Evolutionary conservation across 2,797 vertebrate genomes (phyloP).

Genomic region (Amblyraja radiata): DNA sequence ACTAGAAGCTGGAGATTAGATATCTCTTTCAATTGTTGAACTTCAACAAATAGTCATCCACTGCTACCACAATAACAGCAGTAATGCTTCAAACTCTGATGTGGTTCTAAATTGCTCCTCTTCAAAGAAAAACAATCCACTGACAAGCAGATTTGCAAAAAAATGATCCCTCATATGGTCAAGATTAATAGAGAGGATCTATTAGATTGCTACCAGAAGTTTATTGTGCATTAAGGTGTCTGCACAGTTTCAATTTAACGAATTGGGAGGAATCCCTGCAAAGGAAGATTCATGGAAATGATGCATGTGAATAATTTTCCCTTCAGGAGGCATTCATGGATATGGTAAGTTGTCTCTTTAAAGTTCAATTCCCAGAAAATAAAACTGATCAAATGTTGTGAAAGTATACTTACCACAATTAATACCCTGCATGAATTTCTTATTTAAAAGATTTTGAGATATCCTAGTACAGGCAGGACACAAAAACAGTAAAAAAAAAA

Average conservation of each 20-base stretch:
- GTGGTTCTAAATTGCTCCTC: constrained; percentile 8
- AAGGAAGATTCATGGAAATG: constrained; percentile 65
- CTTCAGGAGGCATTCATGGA: constrained; percentile 82
- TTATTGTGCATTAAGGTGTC: background rate
- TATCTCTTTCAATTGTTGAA: background rate
- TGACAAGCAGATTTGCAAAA: background rate
- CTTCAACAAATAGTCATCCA: background rate
- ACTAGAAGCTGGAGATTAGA: background rate
- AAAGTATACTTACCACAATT: background rate
- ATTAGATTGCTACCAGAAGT: background rate
- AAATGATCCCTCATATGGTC: background rate
- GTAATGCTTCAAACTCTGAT: background rate
- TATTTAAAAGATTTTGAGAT: background rate
- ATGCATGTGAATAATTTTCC: constrained; percentile 83
- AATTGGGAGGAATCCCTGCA: constrained; percentile 40
- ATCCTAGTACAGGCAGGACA: background rate
- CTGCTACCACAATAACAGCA: constrained; percentile 11
- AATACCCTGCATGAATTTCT: background rate
- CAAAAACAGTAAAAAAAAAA: background rate
- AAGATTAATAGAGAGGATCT: background rate
- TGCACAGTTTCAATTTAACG: background rate
- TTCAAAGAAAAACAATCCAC: background rate
- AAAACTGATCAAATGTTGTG: background rate
- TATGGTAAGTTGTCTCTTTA: constrained; percentile 64
- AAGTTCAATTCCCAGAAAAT: background rate